Evolutionary conservation across 1,140 invertebrate species (phyloP).

Genomic region (Bombus confusus): DNA sequence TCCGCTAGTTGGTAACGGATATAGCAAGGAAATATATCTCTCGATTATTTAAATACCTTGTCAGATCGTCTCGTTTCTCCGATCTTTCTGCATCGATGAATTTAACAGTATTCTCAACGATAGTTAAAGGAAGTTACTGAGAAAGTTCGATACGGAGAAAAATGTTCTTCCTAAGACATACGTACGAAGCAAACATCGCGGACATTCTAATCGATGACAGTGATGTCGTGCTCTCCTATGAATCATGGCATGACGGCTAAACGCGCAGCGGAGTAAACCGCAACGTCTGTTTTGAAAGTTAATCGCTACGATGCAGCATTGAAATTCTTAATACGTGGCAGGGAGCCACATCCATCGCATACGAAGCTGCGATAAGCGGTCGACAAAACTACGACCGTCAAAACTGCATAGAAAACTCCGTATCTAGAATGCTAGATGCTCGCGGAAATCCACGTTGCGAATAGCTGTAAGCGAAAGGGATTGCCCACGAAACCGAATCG

Average conservation of each 20-base stretch:
- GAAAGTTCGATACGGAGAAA: background rate
- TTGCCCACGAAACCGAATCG: background rate
- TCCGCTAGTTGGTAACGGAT: background rate
- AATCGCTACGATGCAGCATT: slow-evolving; percentile 37
- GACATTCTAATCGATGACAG: slow-evolving; percentile 24
- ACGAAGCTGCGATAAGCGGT: slow-evolving; percentile 43
- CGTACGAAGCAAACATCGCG: background rate
- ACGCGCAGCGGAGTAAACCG: background rate
- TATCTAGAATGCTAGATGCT: slow-evolving; percentile 23
- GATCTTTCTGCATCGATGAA: background rate
- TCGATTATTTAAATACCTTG: background rate
- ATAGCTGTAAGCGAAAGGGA: background rate
- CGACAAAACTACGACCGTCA: slow-evolving; percentile 18
- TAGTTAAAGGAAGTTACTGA: background rate
- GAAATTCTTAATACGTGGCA: slow-evolving; percentile 59
- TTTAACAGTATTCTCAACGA: background rate
- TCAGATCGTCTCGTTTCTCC: background rate
- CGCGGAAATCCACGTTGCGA: background rate
- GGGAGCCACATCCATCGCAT: slow-evolving; percentile 26
- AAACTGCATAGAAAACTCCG: slow-evolving; percentile 31
- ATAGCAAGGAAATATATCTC: background rate
- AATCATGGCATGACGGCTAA: slow-evolving; percentile 30
- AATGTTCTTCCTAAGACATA: background rate
- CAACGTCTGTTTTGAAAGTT: slow-evolving; percentile 36
- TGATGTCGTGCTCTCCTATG: slow-evolving; percentile 17